These are phyloP conservation scores for Rhagonycha lutea DNA, from an alignment of 2,888 invertebrate genomes.

Conservation along the genomic window DNA sequence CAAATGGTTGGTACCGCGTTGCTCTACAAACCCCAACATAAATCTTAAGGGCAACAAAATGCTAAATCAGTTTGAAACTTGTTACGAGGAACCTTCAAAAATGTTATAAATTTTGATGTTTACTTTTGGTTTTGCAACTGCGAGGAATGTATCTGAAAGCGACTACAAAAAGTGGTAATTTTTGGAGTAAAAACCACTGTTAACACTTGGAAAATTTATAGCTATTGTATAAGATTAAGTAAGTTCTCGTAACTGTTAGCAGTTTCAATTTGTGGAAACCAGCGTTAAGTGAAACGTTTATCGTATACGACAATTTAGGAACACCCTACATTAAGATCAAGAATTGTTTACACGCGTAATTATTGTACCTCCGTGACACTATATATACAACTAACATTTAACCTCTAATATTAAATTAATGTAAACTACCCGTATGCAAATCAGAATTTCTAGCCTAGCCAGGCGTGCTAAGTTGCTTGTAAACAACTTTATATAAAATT, in stretches of 20 bases:
- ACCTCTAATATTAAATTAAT: conserved; percentile 24
- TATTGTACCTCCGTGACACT: conserved; percentile 22
- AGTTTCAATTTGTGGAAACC: background rate
- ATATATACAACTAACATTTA: conserved; percentile 18
- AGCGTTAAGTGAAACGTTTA: conserved; percentile 1
- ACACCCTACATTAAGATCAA: conserved; percentile 25
- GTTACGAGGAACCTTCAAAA: background rate
- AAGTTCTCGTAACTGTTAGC: background rate
- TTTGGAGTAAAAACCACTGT: background rate
- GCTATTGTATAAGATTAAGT: background rate
- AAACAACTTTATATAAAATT: conserved; percentile 20
- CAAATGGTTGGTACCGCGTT: background rate
- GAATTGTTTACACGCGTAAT: conserved; percentile 28
- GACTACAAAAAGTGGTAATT: background rate
- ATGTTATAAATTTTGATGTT: background rate
- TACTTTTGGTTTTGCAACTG: background rate
- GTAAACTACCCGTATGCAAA: conserved; percentile 30
- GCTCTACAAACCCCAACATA: background rate
- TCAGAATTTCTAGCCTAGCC: conserved; percentile 14
- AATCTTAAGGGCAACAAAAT: background rate
- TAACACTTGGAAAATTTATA: background rate
- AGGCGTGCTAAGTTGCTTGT: conserved; percentile 18
- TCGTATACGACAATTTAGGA: conserved; percentile 9
- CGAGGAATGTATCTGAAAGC: background rate
- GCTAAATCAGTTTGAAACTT: background rate